These are phyloP conservation scores for Baryphthengus martii DNA, from an alignment of 2,113 vertebrate species.

Conservation along the genomic window DNA sequence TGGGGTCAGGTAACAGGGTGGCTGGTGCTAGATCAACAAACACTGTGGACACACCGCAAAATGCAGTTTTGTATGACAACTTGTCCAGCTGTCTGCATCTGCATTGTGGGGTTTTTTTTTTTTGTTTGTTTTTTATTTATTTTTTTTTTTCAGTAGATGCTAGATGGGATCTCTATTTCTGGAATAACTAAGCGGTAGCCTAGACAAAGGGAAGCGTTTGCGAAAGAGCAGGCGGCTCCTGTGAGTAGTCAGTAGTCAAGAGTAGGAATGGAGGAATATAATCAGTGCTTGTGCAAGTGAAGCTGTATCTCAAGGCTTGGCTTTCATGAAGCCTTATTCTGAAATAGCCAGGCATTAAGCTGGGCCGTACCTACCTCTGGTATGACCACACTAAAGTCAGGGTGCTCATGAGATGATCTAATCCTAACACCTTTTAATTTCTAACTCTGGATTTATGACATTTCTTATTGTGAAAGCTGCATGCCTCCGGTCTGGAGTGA, in stretches of 20 bases:
- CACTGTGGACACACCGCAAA: neutral
- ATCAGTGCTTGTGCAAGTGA: fast-evolving
- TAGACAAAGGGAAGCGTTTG: neutral
- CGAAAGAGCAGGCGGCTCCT: neutral
- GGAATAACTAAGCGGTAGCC: neutral
- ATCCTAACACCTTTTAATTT: neutral
- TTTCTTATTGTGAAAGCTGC: neutral
- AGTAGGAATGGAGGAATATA: neutral
- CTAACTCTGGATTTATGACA: neutral
- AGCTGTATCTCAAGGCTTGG: neutral
- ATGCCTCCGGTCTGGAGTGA: neutral
- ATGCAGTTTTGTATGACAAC: neutral
- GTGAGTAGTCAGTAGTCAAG: neutral
- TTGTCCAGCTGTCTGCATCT: neutral
- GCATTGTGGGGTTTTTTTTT: neutral
- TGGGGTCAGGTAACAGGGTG: neutral
- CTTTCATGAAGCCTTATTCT: neutral
- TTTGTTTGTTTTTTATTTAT: too few species aligned
- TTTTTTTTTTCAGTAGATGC: neutral
- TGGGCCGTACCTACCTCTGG: neutral
- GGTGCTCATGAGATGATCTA: neutral
- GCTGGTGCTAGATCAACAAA: neutral
- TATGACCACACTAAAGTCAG: neutral
- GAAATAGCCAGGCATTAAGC: neutral
- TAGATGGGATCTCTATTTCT: neutral